A percentile compares a stretch with the other conserved stretches of the same genome.
phyloP scores from a whole-genome alignment of 2,888 invertebrate species.

The Trachelus stipa region DNA sequence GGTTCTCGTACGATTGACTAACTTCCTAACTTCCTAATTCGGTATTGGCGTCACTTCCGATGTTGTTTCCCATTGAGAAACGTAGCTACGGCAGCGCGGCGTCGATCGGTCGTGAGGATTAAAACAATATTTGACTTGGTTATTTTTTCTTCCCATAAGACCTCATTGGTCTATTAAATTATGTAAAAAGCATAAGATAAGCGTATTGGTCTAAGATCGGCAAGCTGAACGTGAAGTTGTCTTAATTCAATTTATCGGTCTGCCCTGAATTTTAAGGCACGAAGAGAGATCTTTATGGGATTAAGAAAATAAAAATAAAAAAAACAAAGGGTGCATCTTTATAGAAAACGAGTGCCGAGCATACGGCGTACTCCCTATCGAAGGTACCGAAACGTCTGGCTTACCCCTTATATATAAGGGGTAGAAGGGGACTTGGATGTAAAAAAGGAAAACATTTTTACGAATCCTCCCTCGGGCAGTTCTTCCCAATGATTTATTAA shows the following conservation, averaged over 20 bases:
- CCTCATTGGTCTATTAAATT: neutral
- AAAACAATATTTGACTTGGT: neutral
- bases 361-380: neutral
- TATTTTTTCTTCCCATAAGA: neutral
- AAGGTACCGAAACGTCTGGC: neutral
- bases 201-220: neutral
- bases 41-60: constrained; percentile 44
- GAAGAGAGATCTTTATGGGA: neutral
- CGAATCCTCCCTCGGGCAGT: constrained; percentile 29
- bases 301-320: neutral
- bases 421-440: neutral
- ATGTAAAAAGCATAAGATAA: neutral
- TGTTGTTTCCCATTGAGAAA: neutral
- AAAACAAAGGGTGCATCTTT: constrained; percentile 18
- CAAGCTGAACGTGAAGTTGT: neutral
- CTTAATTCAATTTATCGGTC: neutral
- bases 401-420: neutral
- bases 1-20: constrained; percentile 43
- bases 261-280: neutral
- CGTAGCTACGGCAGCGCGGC: neutral
- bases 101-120: neutral
- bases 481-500: constrained; percentile 51
- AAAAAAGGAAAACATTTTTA: neutral
- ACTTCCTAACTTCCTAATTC: constrained; percentile 58
- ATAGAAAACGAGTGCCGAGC: neutral